Evolutionary conservation across 2,888 invertebrate species (phyloP), one percentile per base, ranked within the genome.

Genomic region (Colletes collaris): DNA sequence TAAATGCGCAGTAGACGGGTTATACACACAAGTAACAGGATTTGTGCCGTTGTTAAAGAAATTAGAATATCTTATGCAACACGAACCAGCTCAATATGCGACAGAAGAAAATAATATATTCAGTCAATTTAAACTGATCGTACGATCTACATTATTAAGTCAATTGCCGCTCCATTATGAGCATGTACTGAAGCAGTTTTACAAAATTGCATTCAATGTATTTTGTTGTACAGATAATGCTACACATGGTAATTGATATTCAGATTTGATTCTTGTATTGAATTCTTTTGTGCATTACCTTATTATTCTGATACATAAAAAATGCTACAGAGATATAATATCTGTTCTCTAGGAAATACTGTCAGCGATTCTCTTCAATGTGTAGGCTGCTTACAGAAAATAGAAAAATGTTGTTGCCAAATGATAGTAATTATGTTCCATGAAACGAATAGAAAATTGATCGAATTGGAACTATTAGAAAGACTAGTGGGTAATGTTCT

Each of bases 401-500:
- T 93, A 13, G 94, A 94, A 11, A 92, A 93, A 72, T 96, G 96
- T 90, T 94, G 94, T 74, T 96, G 96, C 92, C 94, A 95, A 78
- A 94, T 94, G 65, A 95, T 96, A 86, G 95, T 96, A 4, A 94
- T 95, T 88, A 95, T 96, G 71, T 97, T 97, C 91, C 95, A 96
- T 91, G 95, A 96, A 84, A 96, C 96, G 3, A 98, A 98, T 91
- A 94, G 95, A 76, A 94, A 94, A 92, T 93, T 97, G n/a, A 95
- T 96, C 86, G 95, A 96, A 90, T 93, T 98, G 88, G 96, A 96
- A 76, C 93, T 98, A 62, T 92, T 98, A 64, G 98, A 98, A 92
- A 95, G 97, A 86, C 93, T 98, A 50, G 96, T 97, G 3, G 98
- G 98, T 0, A 97, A 97, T 91, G 96, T 97, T 0, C 94, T 98